Evolutionary conservation across 1,140 invertebrate species (phyloP).

Genomic region (Drosophila kohkoa): DNA sequence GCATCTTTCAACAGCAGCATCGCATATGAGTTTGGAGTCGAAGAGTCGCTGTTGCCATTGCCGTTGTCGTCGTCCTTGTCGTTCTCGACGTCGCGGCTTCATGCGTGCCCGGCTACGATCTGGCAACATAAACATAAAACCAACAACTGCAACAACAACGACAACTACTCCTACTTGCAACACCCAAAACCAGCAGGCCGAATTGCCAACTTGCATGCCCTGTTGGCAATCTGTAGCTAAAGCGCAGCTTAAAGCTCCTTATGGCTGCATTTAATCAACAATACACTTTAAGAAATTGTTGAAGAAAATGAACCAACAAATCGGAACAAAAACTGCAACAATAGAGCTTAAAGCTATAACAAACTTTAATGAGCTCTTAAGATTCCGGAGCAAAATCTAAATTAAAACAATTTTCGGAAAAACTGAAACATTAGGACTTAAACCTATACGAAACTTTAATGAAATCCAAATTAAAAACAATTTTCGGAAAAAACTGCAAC

Average conservation of each 20-base stretch:
- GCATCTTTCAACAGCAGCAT: conserved; percentile 51
- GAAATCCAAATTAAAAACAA: too few species aligned
- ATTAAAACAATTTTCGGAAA: too few species aligned
- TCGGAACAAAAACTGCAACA: too few species aligned
- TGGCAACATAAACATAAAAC: conserved; percentile 77
- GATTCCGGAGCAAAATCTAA: too few species aligned
- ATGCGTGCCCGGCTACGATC: conserved; percentile 67
- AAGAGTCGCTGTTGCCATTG: conserved; percentile 23
- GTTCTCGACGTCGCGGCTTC: conserved; percentile 49
- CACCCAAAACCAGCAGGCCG: conserved; percentile 29
- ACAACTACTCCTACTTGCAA: conserved; percentile 17
- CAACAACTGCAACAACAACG: conserved; percentile 45
- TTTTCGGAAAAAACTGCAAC: too few species aligned
- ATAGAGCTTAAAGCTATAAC: too few species aligned
- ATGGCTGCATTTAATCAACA: neutral
- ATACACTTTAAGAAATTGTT: neutral
- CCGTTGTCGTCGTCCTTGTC: conserved; percentile 8
- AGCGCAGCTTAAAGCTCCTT: neutral
- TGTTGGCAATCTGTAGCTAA: conserved; percentile 5
- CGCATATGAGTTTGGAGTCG: conserved; percentile 39
- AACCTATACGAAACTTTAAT: too few species aligned
- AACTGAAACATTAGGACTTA: too few species aligned
- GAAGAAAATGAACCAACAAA: too few species aligned
- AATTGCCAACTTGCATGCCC: conserved; percentile 26
- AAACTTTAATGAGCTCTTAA: too few species aligned